These are phyloP conservation scores for Dinomys branickii DNA, from an alignment of 2,113 vertebrate genomes.

Conservation along the genomic window DNA sequence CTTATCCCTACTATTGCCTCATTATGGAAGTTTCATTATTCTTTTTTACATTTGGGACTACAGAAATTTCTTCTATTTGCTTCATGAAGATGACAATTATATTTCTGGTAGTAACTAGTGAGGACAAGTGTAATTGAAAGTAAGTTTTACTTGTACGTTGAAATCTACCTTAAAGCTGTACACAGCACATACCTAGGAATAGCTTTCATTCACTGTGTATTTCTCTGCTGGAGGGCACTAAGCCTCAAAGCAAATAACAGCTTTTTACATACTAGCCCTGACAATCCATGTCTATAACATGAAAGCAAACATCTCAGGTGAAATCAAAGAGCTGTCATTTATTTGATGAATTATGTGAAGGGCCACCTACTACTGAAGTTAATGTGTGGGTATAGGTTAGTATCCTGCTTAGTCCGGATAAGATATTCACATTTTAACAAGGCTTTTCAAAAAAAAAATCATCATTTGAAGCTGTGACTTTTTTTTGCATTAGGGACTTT, in stretches of 20 bases:
- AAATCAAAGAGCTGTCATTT: not conserved
- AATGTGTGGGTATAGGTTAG: not conserved
- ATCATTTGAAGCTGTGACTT: not conserved
- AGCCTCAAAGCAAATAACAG: not conserved
- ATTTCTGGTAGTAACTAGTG: conserved; percentile 18
- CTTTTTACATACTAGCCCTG: not conserved
- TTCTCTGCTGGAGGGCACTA: not conserved
- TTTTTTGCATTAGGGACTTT: not conserved
- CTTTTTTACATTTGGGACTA: not conserved
- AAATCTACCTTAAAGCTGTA: not conserved
- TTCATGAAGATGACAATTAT: not conserved
- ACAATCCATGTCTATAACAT: not conserved
- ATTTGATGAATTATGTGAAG: conserved; percentile 8
- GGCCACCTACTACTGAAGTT: not conserved
- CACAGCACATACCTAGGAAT: not conserved
- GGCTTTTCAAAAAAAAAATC: not conserved
- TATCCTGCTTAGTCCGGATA: not conserved
- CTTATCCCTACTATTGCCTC: not conserved
- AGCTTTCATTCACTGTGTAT: not conserved
- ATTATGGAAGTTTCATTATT: not conserved
- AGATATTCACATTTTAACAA: conserved; percentile 22
- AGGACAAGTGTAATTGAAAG: conserved; percentile 1
- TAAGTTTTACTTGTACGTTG: not conserved
- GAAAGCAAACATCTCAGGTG: not conserved
- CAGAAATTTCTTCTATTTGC: not conserved